These are phyloP conservation scores for Porites lutea DNA, from an alignment of 64 coral and sea anemone species.

Conservation along the genomic window DNA sequence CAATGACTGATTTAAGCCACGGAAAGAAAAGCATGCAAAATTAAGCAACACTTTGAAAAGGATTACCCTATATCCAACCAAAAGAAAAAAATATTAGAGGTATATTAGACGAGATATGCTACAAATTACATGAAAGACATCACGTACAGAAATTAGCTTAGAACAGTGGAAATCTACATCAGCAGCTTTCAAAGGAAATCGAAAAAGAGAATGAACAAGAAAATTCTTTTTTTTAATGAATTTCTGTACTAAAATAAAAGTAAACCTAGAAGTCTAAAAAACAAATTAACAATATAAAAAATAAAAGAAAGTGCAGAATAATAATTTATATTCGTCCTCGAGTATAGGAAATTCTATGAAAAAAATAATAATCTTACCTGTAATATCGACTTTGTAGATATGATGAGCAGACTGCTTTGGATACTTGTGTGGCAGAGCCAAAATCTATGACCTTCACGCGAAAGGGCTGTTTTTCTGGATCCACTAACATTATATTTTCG, in stretches of 20 bases:
- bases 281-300: neutral
- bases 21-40: neutral
- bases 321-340: neutral
- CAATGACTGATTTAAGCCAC: no score
- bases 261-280: neutral
- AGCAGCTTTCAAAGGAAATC: neutral
- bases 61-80: neutral
- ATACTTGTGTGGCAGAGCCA: slow-evolving; percentile 97
- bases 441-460: slow-evolving; percentile 99
- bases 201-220: neutral
- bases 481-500: slow-evolving; percentile 98
- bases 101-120: neutral
- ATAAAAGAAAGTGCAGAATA: no score
- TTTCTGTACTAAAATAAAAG: neutral
- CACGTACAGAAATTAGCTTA: slow-evolving; percentile 16
- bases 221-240: neutral
- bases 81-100: neutral
- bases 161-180: slow-evolving; percentile 14
- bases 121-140: slow-evolving; percentile 18
- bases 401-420: slow-evolving; percentile 95
- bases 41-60: neutral
- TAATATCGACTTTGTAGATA: slow-evolving; percentile 99
- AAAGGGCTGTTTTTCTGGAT: slow-evolving; percentile 96
- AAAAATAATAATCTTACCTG: slow-evolving; percentile 69
- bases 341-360: neutral